Conservation (phyloP, 2,888 invertebrate genomes). For the Chrysolina haemoptera region DNA sequence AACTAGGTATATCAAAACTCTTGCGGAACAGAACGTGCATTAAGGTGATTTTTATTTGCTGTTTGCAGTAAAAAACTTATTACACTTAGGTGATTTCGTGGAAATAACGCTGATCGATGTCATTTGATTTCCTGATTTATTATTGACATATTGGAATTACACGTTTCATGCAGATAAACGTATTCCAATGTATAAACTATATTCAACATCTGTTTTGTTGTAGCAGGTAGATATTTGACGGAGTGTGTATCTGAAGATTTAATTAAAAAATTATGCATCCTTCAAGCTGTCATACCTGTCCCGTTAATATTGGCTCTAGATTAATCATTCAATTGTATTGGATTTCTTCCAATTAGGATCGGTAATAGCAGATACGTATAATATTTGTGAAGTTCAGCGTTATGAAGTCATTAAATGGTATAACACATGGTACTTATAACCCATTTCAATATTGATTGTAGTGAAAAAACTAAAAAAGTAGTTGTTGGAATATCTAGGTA, state of each 20-base stretch:
- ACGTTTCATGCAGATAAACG: neutral
- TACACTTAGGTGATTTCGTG: neutral
- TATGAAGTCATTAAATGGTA: neutral
- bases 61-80: neutral
- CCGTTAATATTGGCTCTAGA: neutral
- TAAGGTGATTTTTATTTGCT: slow-evolving; percentile 3
- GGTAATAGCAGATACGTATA: neutral
- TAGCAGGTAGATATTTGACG: too few species aligned
- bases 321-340: neutral
- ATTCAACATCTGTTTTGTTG: neutral
- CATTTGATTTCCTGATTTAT: slow-evolving; percentile 5
- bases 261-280: neutral
- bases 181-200: neutral
- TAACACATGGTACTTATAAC: too few species aligned
- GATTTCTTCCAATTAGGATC: neutral
- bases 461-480: too few species aligned
- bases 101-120: neutral
- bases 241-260: neutral
- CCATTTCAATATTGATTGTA: too few species aligned
- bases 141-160: neutral
- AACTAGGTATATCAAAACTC: slow-evolving; percentile 6
- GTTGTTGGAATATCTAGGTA: too few species aligned
- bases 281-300: neutral
- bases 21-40: slow-evolving; percentile 11
- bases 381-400: neutral